Base-by-base conservation (phyloP, 2,113 vertebrate species). In the Aegypius monachus region DNA sequence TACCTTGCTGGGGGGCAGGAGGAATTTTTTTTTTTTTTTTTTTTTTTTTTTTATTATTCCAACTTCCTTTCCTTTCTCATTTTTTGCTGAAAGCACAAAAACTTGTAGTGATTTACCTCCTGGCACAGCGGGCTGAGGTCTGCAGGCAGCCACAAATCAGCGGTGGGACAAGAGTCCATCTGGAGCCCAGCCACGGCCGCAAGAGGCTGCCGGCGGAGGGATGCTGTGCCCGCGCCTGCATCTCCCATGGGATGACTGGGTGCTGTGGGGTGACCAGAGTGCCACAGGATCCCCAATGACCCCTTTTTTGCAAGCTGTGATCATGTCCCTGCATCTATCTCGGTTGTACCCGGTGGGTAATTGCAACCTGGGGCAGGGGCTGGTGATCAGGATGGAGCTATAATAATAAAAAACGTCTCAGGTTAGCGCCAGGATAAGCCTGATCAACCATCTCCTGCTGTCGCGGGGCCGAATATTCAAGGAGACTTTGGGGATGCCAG, bases 31-130 rank as follows among this genome's bases (percentile, higher is more conserved):
- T 9, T 43, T 83, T 40, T 55, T 42, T 66, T 77, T 59, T 6
- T 43, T 55, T 42, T 66, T 77, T 59, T 6, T 43, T 83, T 21
- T 93, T 59, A 7, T 80, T 91, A 43, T 66, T 53, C 31, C 65
- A 48, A 13, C 73, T 96, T 84, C 82, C 42, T 95, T 74, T 34
- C 61, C 50, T 81, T 13, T 52, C 79, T 72, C 9, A 1, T 86
- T 97, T 94, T 94, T 36, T 95, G 92, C 96, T 96, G 90, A 96
- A 91, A 94, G 95, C 72, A 94, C 90, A 91, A 67, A 93, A 93
- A 15, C 42, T 62, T 26, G 43, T 14, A 5, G 2, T 79, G 95
- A 96, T 96, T 96, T 95, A 94, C 9, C 85, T 94, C 43, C 87
- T 50, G 81, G 31, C 92, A 75, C 40, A 3, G 80, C 3, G 1